Evolutionary conservation across 2,797 vertebrate species (phyloP).

Genomic region (Aplochiton taeniatus): DNA sequence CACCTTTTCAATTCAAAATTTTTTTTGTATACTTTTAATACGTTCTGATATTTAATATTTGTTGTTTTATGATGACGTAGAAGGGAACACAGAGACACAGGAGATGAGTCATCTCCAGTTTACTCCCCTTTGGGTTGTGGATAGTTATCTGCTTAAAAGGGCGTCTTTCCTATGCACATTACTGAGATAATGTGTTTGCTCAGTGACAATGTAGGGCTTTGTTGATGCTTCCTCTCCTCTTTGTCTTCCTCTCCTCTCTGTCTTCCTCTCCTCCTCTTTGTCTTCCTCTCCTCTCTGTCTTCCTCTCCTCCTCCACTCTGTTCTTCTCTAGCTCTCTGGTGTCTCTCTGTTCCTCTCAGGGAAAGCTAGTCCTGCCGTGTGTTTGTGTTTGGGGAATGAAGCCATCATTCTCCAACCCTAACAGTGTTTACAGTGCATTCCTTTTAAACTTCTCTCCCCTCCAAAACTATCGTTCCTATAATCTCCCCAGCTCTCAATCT

Average conservation of each 20-base stretch:
- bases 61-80: too few species aligned
- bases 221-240: neutral
- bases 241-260: conserved; percentile 36
- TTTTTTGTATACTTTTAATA: too few species aligned
- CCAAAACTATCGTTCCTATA: conserved; percentile 59
- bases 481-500: conserved; percentile 51
- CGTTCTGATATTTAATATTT: too few species aligned
- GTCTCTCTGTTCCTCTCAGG: conserved; percentile 27
- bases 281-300: conserved; percentile 13
- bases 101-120: too few species aligned
- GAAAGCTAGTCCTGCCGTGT: conserved; percentile 18
- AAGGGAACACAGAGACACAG: too few species aligned
- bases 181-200: too few species aligned
- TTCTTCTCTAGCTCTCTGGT: neutral
- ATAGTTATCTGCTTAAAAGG: too few species aligned
- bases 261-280: conserved; percentile 6
- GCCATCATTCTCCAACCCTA: conserved; percentile 54
- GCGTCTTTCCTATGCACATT: too few species aligned
- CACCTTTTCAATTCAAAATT: too few species aligned
- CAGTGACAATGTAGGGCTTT: too few species aligned
- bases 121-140: too few species aligned
- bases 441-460: conserved; percentile 35
- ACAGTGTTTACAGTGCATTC: conserved; percentile 73
- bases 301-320: conserved; percentile 11
- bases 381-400: conserved; percentile 50